Evolutionary conservation across 2,888 invertebrate genomes (phyloP).

Genomic region (Corbicula japonica): DNA sequence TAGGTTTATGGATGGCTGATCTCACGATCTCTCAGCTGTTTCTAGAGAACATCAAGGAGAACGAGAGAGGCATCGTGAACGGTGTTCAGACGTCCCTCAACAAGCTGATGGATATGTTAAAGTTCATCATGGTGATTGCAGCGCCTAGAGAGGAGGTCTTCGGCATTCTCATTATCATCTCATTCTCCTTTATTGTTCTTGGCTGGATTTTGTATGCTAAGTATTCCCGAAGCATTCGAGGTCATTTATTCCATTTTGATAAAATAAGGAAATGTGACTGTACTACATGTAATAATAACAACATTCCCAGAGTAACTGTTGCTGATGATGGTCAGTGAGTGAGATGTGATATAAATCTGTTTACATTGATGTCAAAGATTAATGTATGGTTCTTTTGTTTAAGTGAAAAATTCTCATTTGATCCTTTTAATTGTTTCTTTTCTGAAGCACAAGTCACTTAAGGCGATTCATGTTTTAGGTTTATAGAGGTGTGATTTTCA

Average conservation of each 20-base stretch:
- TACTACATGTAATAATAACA: slow-evolving; percentile 21
- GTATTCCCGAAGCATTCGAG: slow-evolving; percentile 76
- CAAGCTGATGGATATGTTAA: slow-evolving; percentile 87
- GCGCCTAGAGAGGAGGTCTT: slow-evolving; percentile 87
- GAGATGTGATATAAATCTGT: too few species aligned
- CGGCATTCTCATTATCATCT: slow-evolving; percentile 87
- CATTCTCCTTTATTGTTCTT: slow-evolving; percentile 83
- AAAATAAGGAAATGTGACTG: slow-evolving; percentile 49
- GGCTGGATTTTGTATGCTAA: slow-evolving; percentile 81
- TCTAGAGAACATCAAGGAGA: slow-evolving; percentile 87
- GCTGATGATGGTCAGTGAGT: too few species aligned
- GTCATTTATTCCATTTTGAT: slow-evolving; percentile 79
- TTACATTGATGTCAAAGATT: not conserved
- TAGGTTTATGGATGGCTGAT: slow-evolving; percentile 88
- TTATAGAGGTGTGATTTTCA: too few species aligned
- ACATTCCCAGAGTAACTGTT: not conserved
- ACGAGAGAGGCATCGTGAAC: slow-evolving; percentile 87
- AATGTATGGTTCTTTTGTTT: too few species aligned
- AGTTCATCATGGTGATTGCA: slow-evolving; percentile 87
- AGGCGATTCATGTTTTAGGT: too few species aligned
- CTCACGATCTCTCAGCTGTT: slow-evolving; percentile 88
- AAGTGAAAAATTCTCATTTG: too few species aligned
- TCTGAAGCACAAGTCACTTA: too few species aligned
- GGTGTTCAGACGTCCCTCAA: slow-evolving; percentile 88
- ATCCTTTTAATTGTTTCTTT: too few species aligned